Percentiles rank a stretch among this genome's conserved stretches.
These are phyloP conservation scores for Tyrannus savana DNA, from an alignment of 2,113 vertebrate species.

Conservation along the genomic window DNA sequence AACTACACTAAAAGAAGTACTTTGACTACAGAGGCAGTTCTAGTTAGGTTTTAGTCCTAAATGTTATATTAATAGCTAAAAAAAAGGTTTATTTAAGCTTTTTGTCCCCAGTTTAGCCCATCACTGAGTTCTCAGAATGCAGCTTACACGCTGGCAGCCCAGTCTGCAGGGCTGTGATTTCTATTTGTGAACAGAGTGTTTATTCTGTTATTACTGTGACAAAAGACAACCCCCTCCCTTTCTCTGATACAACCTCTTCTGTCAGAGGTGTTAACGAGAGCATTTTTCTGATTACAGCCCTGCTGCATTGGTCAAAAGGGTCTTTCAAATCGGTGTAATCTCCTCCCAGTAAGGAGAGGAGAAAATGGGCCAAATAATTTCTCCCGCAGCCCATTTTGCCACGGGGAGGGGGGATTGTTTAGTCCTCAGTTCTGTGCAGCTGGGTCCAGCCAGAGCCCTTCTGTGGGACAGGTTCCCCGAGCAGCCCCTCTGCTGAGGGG, in stretches of 20 bases:
- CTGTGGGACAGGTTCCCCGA: not conserved
- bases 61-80: not conserved
- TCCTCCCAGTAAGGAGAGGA: not conserved
- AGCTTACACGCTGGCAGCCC: not conserved
- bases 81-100: not conserved
- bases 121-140: not conserved
- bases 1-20: not conserved
- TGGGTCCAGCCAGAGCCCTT: not conserved
- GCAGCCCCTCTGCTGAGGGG: not conserved
- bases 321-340: not conserved
- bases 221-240: not conserved
- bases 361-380: not conserved
- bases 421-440: not conserved
- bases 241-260: not conserved
- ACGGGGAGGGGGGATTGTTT: not conserved
- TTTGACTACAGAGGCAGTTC: not conserved
- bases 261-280: not conserved
- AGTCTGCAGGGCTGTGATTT: not conserved
- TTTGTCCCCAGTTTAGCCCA: not conserved
- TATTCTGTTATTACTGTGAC: not conserved
- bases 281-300: not conserved
- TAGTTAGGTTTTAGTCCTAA: not conserved
- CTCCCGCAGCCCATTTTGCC: not conserved
- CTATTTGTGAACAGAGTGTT: not conserved
- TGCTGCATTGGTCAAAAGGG: not conserved